Evolutionary conservation across 2,888 invertebrate genomes (phyloP), one percentile per base, ranked within the genome.

Genomic region (Miltochrista miniata): DNA sequence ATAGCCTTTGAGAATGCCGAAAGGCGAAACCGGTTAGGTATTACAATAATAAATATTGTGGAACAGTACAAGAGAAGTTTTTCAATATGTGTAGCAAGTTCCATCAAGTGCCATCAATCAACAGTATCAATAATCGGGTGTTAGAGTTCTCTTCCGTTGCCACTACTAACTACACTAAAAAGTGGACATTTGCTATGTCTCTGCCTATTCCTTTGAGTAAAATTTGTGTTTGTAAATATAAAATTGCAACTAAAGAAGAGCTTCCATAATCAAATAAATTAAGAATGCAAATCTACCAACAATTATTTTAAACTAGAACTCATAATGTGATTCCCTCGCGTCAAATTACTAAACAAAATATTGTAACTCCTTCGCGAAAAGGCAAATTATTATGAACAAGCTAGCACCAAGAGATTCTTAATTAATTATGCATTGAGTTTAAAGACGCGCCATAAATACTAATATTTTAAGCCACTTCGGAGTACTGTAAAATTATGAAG

Each of bases 371-470:
- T 37, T 36, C 9, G 37, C 7, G 41, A 15, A 10, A 31, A 34
- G 14, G 45, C 18, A 46, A 46, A 44, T 45, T n/a, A n/a, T n/a
- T 45, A n/a, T 10, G 37, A 42, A 43, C 48, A 38, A 34, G 30
- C 15, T n/a, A n/a, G n/a, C n/a, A n/a, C 30, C n/a, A 29, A 44
- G 44, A n/a, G 36, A 33, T 34, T 41, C 45, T 44, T 18, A 45
- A 45, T 52, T 49, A 49, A 51, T 51, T 51, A 56, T 51, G 50
- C 43, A 51, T 18, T 48, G 9, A 48, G 31, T 39, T 42, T 46
- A 14, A 48, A 43, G 43, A 42, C 13, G 34, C 15, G 29, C 51
- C 24, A 46, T 48, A 52, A 53, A 51, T 51, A 48, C 40, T 1
- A 29, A 11, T 43, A 40, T 37, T 46, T 39, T 42, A 46, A 43